Conservation (phyloP, 2,888 invertebrate species). For the Adelognathus sp. region DNA sequence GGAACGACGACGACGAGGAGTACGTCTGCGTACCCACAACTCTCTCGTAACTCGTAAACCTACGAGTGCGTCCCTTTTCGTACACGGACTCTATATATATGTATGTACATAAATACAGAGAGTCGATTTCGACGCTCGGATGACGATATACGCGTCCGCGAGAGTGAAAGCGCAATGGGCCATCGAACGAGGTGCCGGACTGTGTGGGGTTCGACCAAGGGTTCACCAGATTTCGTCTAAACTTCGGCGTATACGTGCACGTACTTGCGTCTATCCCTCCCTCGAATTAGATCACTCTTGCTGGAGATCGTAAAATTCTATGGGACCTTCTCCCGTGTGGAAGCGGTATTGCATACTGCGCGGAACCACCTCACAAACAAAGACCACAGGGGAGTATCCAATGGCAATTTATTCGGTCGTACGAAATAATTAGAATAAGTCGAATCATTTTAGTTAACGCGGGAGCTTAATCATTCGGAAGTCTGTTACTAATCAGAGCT, state of each 20-base stretch:
- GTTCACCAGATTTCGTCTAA: conserved; percentile 44
- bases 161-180: conserved; percentile 47
- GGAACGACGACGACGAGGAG: conserved; percentile 37
- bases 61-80: conserved; percentile 45
- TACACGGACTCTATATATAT: neutral
- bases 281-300: conserved; percentile 55
- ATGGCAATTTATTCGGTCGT: conserved; percentile 8
- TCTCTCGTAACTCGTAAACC: conserved; percentile 53
- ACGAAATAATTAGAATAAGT: conserved; percentile 6
- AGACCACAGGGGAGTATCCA: conserved; percentile 18
- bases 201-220: conserved; percentile 32
- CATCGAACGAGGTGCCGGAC: conserved; percentile 53
- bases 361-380: conserved; percentile 24
- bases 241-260: conserved; percentile 22
- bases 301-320: conserved; percentile 54
- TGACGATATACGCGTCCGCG: conserved; percentile 42
- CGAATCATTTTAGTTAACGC: neutral
- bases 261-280: conserved; percentile 19
- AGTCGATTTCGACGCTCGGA: conserved; percentile 30
- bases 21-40: neutral
- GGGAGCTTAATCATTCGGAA: neutral
- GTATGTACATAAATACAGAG: neutral
- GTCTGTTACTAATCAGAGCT: neutral
- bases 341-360: conserved; percentile 18
- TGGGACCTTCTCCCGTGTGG: conserved; percentile 43